Conservation (phyloP, 2,113 vertebrate species). For the Theristicus caerulescens region DNA sequence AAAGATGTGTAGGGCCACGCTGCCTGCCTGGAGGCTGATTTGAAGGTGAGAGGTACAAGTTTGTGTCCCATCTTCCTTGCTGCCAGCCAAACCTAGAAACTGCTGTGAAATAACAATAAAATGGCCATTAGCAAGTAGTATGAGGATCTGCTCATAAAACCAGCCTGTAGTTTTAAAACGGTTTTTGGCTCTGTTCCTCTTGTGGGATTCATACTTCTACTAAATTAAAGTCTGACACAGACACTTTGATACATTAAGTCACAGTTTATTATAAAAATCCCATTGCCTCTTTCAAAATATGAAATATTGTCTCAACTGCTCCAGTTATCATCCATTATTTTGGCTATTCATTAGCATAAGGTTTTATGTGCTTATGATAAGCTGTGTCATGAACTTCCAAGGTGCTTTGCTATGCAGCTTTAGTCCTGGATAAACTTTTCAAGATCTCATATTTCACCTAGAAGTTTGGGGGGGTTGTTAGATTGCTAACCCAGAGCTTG, state of each 20-base stretch:
- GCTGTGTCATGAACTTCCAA: not conserved
- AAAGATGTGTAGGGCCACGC: not conserved
- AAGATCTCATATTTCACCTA: not conserved
- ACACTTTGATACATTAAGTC: not conserved
- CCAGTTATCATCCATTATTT: not conserved
- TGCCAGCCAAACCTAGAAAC: not conserved
- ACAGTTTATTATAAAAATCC: not conserved
- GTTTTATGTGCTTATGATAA: not conserved
- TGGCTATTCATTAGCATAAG: not conserved
- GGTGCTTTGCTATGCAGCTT: not conserved
- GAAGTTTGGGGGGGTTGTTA: not conserved
- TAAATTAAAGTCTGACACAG: not conserved
- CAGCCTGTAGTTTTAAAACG: not conserved
- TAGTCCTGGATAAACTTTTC: not conserved
- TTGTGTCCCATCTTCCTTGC: not conserved
- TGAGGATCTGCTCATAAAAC: not conserved
- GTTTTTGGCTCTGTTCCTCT: not conserved
- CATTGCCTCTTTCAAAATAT: not conserved
- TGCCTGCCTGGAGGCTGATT: not conserved
- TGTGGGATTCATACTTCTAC: not conserved
- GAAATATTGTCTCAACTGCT: not conserved
- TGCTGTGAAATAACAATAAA: not conserved
- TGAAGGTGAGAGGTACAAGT: not conserved
- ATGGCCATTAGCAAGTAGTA: not conserved
- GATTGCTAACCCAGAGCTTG: not conserved